A percentile compares a stretch with the other conserved stretches of the same genome.
Conservation (phyloP, 2,888 invertebrate species). For the Horisme vitalbata region DNA sequence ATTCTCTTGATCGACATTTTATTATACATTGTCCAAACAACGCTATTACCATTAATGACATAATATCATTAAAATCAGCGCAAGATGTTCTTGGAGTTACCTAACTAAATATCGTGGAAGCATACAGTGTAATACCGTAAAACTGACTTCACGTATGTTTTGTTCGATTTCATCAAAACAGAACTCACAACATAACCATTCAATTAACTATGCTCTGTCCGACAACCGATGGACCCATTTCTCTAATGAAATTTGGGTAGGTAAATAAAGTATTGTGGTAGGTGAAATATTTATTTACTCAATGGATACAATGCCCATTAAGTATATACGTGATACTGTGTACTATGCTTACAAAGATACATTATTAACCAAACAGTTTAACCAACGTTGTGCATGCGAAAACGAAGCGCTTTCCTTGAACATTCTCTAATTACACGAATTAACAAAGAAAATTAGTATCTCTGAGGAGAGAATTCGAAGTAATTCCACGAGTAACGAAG, state of each 20-base stretch:
- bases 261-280: constrained; percentile 14
- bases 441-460: constrained; percentile 46
- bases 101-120: too few species aligned
- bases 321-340: constrained; percentile 22
- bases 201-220: constrained; percentile 55
- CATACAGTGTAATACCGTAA: constrained; percentile 18
- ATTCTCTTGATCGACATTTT: too few species aligned
- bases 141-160: constrained; percentile 23
- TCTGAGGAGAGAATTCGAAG: constrained; percentile 45
- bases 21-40: too few species aligned
- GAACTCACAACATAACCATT: constrained; percentile 60
- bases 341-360: too few species aligned
- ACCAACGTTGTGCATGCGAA: constrained; percentile 18
- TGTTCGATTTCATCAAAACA: constrained; percentile 47
- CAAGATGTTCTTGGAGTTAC: too few species aligned
- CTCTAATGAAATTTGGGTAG: constrained; percentile 54
- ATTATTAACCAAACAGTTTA: constrained; percentile 24
- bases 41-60: background rate
- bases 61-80: too few species aligned
- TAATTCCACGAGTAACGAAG: constrained; percentile 64
- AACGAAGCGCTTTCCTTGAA: constrained; percentile 40
- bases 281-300: background rate
- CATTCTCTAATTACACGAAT: constrained; percentile 46
- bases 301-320: constrained; percentile 27
- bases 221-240: constrained; percentile 56